A percentile compares a stretch with the other conserved stretches of the same genome.
Conservation (phyloP, 2,113 vertebrate species). For the Grammomys surdaster region DNA sequence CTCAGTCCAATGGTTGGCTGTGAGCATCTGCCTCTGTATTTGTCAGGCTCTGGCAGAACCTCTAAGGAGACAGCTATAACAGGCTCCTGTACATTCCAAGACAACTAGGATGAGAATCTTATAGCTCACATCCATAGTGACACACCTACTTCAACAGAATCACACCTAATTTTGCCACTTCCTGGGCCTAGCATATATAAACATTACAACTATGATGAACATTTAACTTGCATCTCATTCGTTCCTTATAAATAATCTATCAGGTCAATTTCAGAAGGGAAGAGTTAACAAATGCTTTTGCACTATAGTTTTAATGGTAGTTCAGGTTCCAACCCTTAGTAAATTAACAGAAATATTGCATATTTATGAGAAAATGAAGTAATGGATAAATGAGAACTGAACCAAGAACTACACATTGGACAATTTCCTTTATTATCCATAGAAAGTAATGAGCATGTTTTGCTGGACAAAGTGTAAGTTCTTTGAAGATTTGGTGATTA, state of each 20-base stretch:
- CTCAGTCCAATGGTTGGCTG: too few relatives aligned
- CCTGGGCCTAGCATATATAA: too few relatives aligned
- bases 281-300: not conserved
- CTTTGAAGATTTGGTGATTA: not conserved
- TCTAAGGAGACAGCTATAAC: too few relatives aligned
- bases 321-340: not conserved
- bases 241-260: not conserved
- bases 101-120: too few relatives aligned
- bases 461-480: not conserved
- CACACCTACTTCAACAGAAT: too few relatives aligned
- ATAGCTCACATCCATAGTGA: too few relatives aligned
- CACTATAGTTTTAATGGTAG: not conserved
- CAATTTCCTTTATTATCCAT: not conserved
- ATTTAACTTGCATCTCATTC: not conserved
- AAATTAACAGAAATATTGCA: slow-evolving; percentile 3
- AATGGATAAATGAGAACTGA: slow-evolving; percentile 20
- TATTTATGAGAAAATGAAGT: slow-evolving; percentile 23
- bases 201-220: not conserved
- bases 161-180: too few relatives aligned
- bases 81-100: too few relatives aligned
- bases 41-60: too few relatives aligned
- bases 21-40: too few relatives aligned
- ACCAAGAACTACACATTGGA: not conserved
- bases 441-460: not conserved
- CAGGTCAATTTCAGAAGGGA: not conserved